Evolutionary conservation across 2,797 vertebrate genomes (phyloP).

Genomic region (Spondyliosoma cantharus): DNA sequence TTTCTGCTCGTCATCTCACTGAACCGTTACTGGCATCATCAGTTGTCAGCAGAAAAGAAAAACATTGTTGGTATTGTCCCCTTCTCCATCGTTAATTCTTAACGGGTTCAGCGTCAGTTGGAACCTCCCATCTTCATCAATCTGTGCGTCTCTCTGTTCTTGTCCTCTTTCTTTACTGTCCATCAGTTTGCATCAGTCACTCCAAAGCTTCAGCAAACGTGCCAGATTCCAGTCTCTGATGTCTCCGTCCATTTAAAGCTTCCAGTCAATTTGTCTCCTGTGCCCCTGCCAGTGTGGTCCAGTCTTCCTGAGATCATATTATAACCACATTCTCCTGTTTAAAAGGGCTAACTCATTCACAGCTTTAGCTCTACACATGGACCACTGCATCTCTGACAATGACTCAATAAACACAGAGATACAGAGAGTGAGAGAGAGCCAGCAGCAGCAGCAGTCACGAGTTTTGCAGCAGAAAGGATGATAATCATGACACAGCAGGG

Average conservation of each 20-base stretch:
- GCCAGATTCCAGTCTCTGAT: constrained; percentile 13
- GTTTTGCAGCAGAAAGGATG: constrained; percentile 83
- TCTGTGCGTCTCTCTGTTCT: constrained; percentile 18
- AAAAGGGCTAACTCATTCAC: constrained; percentile 42
- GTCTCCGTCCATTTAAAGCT: constrained; percentile 41
- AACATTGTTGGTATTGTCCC: constrained; percentile 7
- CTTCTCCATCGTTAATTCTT: constrained; percentile 27
- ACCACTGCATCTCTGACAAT: constrained; percentile 79
- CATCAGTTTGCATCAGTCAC: constrained; percentile 42
- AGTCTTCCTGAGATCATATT: constrained; percentile 30
- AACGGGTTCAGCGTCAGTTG: constrained; percentile 12
- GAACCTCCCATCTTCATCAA: constrained; percentile 13
- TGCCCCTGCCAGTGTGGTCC: constrained; percentile 25
- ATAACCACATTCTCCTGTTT: constrained; percentile 31
- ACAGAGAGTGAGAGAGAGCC: constrained; percentile 30
- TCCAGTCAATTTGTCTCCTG: constrained; percentile 40
- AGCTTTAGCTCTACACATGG: constrained; percentile 63
- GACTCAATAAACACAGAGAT: constrained; percentile 68
- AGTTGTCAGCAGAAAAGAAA: constrained; percentile 28
- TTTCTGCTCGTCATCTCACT: constrained; percentile 43
- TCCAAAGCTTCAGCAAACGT: constrained; percentile 47
- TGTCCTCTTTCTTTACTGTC: constrained; percentile 27
- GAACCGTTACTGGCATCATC: constrained; percentile 41
- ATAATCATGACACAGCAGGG: constrained; percentile 76
- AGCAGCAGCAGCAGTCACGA: constrained; percentile 79